These are phyloP conservation scores for Palythoa heliodiscus DNA, from an alignment of 92 coral and sea anemone genomes.

Conservation along the genomic window DNA sequence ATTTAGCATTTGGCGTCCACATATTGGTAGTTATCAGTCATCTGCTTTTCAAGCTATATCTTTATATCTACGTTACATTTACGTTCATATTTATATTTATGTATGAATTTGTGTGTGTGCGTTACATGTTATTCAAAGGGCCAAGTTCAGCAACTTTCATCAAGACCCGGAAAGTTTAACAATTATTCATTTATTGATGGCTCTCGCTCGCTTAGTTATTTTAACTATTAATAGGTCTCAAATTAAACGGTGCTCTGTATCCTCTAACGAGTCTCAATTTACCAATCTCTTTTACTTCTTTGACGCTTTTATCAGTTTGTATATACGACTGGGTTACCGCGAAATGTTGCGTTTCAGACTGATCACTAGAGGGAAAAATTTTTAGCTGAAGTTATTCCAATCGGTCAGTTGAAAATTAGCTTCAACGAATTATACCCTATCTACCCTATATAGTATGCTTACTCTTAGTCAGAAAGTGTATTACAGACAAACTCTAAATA, in stretches of 20 bases:
- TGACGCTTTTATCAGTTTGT: background rate
- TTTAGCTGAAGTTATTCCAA: background rate
- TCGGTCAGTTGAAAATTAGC: background rate
- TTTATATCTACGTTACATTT: background rate
- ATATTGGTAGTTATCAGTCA: too few relatives aligned
- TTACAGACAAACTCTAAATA: background rate
- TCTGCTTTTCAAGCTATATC: too few relatives aligned
- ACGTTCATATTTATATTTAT: background rate
- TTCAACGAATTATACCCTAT: background rate
- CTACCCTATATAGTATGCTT: background rate
- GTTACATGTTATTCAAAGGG: background rate
- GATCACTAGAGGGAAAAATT: background rate
- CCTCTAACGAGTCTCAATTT: background rate
- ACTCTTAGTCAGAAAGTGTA: background rate
- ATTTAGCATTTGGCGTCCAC: too few relatives aligned
- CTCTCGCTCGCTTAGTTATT: background rate
- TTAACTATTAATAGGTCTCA: background rate
- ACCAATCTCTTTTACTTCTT: background rate
- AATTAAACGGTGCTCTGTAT: background rate
- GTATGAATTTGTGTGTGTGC: background rate
- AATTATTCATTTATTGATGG: background rate
- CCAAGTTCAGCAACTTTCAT: conserved; percentile 1
- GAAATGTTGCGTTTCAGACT: background rate
- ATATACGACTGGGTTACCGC: background rate
- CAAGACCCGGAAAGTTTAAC: background rate